Conservation (phyloP, 2,888 invertebrate species). For the Tiliacea citrago region DNA sequence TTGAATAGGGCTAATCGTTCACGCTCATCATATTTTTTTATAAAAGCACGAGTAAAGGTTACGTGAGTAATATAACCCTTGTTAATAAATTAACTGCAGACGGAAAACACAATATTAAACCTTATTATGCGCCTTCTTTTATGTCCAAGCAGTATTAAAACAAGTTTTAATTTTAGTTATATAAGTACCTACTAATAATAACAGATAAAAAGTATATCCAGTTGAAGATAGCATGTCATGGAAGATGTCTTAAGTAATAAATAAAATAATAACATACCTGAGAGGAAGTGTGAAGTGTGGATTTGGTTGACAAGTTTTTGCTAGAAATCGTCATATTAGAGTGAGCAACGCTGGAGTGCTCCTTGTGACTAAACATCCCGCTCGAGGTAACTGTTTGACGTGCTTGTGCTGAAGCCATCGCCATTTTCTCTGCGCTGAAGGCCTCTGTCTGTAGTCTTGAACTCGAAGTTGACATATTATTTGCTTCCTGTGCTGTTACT, state of each 20-base stretch:
- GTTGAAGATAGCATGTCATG: not conserved
- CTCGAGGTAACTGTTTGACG: conserved; percentile 95
- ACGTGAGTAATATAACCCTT: not conserved
- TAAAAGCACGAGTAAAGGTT: not conserved
- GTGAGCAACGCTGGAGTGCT: conserved; percentile 93
- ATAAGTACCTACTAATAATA: not conserved
- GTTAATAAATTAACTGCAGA: not conserved
- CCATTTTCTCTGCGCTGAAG: conserved; percentile 95
- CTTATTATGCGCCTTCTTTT: not conserved
- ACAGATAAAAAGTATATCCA: not conserved
- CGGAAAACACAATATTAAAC: not conserved
- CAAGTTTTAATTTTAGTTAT: conserved; percentile 2
- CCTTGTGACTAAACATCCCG: conserved; percentile 94
- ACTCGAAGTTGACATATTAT: conserved; percentile 95
- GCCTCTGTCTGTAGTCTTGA: conserved; percentile 96
- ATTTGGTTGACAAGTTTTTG: conserved; percentile 93
- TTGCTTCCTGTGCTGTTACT: conserved; percentile 95
- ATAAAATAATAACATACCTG: conserved; percentile 79
- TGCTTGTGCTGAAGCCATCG: conserved; percentile 94
- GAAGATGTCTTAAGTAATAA: not conserved
- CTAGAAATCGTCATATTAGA: conserved; percentile 95
- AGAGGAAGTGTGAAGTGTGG: conserved; percentile 88
- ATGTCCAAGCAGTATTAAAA: not conserved
- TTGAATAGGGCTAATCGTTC: not conserved
- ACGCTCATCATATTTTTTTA: not conserved